Percentiles rank a stretch among this genome's conserved stretches.
Evolutionary conservation across 2,888 invertebrate species (phyloP).

Genomic region (Leucoma salicis): DNA sequence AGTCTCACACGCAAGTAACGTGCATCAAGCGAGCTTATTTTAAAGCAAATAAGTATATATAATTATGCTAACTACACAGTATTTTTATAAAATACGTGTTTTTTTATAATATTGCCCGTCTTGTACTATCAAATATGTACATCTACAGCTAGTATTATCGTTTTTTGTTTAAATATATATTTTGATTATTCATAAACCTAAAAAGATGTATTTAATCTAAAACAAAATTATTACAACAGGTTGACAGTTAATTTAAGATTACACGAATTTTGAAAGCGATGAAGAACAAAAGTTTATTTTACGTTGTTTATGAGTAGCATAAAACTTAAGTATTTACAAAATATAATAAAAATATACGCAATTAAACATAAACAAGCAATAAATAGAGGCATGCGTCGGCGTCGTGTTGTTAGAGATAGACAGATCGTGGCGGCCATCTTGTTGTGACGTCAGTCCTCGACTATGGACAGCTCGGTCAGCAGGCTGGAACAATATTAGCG

Average conservation of each 20-base stretch:
- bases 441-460: slow-evolving; percentile 64
- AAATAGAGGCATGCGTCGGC: slow-evolving; percentile 37
- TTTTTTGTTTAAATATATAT: too few relatives aligned
- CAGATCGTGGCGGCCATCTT: slow-evolving; percentile 21
- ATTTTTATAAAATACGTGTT: neutral
- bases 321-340: too few relatives aligned
- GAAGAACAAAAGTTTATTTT: too few relatives aligned
- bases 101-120: neutral
- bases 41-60: too few relatives aligned
- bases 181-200: too few relatives aligned
- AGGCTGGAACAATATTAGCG: slow-evolving; percentile 72
- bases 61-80: neutral
- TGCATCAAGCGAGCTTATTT: slow-evolving; percentile 1
- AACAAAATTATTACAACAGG: too few relatives aligned
- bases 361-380: slow-evolving; percentile 28
- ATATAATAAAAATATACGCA: neutral
- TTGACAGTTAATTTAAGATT: too few relatives aligned
- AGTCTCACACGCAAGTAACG: slow-evolving; percentile 4
- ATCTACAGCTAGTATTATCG: too few relatives aligned
- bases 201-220: too few relatives aligned
- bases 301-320: too few relatives aligned
- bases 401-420: slow-evolving; percentile 29
- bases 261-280: too few relatives aligned
- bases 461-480: slow-evolving; percentile 77
- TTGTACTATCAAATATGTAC: too few relatives aligned